phyloP scores from a whole-genome alignment of 2,888 invertebrate genomes.

The Nasonovia ribisnigri region DNA sequence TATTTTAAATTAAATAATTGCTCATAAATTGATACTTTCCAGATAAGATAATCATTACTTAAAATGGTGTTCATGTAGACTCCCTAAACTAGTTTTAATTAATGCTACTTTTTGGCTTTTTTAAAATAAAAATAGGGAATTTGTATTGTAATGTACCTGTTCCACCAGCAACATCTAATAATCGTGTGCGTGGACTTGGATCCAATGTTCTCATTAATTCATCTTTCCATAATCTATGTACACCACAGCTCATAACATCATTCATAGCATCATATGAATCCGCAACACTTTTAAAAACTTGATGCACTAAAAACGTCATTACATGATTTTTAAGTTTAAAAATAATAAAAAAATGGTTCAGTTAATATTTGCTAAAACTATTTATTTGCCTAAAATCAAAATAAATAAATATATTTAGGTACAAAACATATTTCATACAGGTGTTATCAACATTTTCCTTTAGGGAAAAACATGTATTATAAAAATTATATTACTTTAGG shows the following conservation, averaged over 20 bases:
- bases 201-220: constrained; percentile 85
- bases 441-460: too few relatives aligned
- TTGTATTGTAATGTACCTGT: constrained; percentile 76
- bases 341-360: not conserved
- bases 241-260: constrained; percentile 95
- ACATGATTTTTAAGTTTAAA: not conserved
- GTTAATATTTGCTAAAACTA: not conserved
- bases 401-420: not conserved
- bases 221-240: constrained; percentile 98
- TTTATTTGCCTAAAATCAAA: not conserved
- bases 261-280: constrained; percentile 97
- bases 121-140: not conserved
- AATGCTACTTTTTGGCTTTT: not conserved
- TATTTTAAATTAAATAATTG: not conserved
- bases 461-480: not conserved
- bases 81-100: not conserved
- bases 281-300: constrained; percentile 95
- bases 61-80: not conserved
- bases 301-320: constrained; percentile 78
- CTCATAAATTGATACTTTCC: not conserved
- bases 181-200: constrained; percentile 80
- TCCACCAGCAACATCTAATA: constrained; percentile 98
- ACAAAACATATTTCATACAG: too few relatives aligned
- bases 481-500: not conserved
- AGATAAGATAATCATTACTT: not conserved